Evolutionary conservation across 2,797 vertebrate genomes (phyloP).

Genomic region (Poeciliopsis paucimaculata): DNA sequence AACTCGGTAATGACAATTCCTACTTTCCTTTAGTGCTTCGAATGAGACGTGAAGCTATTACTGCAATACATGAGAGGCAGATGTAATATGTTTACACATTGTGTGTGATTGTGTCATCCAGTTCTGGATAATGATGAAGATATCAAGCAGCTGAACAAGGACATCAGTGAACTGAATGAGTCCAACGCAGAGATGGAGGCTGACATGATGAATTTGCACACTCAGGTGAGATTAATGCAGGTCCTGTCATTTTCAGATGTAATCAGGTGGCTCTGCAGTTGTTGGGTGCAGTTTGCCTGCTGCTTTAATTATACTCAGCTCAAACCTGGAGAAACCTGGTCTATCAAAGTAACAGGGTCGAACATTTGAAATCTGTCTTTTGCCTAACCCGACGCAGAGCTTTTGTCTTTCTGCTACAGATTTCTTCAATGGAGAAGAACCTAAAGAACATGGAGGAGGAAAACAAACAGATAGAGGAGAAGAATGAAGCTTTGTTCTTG

Average conservation of each 20-base stretch:
- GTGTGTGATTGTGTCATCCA: conserved; percentile 52
- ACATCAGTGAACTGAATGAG: conserved; percentile 94
- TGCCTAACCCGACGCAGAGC: not conserved
- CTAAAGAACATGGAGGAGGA: conserved; percentile 96
- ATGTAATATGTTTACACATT: conserved; percentile 1
- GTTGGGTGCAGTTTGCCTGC: not conserved
- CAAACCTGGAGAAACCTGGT: not conserved
- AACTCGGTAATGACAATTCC: no score
- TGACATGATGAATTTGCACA: conserved; percentile 95
- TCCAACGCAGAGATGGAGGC: conserved; percentile 97
- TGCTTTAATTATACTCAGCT: not conserved
- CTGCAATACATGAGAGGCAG: no score
- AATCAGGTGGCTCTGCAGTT: not conserved
- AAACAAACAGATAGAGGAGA: conserved; percentile 97
- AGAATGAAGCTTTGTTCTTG: conserved; percentile 93
- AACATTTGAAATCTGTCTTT: not conserved
- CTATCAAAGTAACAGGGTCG: not conserved
- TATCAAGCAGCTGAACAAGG: conserved; percentile 97
- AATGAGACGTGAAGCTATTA: no score
- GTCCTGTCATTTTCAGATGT: not conserved
- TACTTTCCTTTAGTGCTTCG: no score
- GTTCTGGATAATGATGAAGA: conserved; percentile 98
- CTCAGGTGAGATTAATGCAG: conserved; percentile 84
- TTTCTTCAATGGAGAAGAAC: conserved; percentile 97
- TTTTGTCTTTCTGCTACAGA: conserved; percentile 76